Base-by-base conservation (phyloP, 2,888 invertebrate species). In the Drosophila borealis region DNA sequence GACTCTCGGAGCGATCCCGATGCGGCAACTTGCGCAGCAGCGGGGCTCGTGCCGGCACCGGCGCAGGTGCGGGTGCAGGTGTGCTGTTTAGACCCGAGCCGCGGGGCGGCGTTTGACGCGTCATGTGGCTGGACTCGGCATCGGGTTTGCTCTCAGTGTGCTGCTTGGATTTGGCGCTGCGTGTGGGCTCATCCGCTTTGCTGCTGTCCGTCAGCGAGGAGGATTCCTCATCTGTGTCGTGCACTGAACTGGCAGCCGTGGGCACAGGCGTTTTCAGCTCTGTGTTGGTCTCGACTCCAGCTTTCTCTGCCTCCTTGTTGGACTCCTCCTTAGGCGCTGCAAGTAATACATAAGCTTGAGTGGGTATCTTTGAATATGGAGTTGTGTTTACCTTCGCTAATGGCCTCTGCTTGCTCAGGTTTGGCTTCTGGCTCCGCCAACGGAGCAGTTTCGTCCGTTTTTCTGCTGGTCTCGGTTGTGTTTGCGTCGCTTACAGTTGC, bases 1-100 rank as follows among this genome's bases (percentile, higher is more conserved):
- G 94, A 89, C 94, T 94, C 68, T 93, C 93, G 0, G 94, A 94
- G 10, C 94, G 91, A 64, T 92, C 92, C 36, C 94, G 93, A 69
- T 90, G 91, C 1, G 92, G 90, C 8, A 92, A 85, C 78, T 93
- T 93, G 42, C 93, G 93, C 4, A 92, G 64, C 60, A 85, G 70
- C 10, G 91, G 81, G 2, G 90, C 85, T 41, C 90, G 82, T 66
- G 71, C 83, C 17, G 82, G 60, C 10, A 77, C 75, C 5, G 80
- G 70, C 36, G 61, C 78, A 19, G 57, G 80, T 50, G 59, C 70
- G 5, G 73, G 85, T 10, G 77, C 46, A 3, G 61, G 65, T 10
- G 57, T 69, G 64, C 25, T 41, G 59, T 37, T 68, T 65, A 49
- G 67, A 53, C 8, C 68, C 8, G 73, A 45, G 42, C 55, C 54